Evolutionary conservation across 1,140 invertebrate genomes (phyloP).

Genomic region (Drosophila mayri): DNA sequence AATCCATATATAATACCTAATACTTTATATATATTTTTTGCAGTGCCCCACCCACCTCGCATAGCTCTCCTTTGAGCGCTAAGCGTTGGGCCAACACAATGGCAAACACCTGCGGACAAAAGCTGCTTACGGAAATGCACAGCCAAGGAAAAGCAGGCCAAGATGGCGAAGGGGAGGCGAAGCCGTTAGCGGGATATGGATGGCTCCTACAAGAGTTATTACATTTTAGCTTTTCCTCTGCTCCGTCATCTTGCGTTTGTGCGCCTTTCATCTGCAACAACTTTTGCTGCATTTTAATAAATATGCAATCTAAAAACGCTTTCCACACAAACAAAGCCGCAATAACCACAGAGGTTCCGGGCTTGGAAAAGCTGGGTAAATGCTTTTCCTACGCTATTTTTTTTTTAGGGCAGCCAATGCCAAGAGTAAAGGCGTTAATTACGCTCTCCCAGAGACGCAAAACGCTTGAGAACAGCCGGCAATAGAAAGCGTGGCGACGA

Average conservation of each 20-base stretch:
- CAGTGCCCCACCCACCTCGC: constrained; percentile 7
- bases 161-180: not conserved
- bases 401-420: constrained; percentile 52
- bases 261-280: constrained; percentile 46
- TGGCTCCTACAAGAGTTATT: constrained; percentile 76
- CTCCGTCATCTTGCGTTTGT: constrained; percentile 46
- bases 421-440: constrained; percentile 79
- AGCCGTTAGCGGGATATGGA: constrained; percentile 9
- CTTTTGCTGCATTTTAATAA: constrained; percentile 77
- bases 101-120: constrained; percentile 80
- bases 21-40: not conserved
- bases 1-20: too few relatives aligned
- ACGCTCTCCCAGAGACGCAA: constrained; percentile 44
- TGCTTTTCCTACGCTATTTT: constrained; percentile 1
- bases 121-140: constrained; percentile 75
- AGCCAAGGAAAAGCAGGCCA: constrained; percentile 23
- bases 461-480: constrained; percentile 41
- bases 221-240: constrained; percentile 70
- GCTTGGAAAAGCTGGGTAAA: constrained; percentile 1
- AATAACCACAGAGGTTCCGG: constrained; percentile 41
- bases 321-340: constrained; percentile 58
- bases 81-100: constrained; percentile 78
- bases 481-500: constrained; percentile 66
- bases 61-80: constrained; percentile 33
- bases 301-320: constrained; percentile 76